These are phyloP conservation scores for Wasmannia auropunctata DNA, from an alignment of 1,140 invertebrate genomes.

Conservation along the genomic window DNA sequence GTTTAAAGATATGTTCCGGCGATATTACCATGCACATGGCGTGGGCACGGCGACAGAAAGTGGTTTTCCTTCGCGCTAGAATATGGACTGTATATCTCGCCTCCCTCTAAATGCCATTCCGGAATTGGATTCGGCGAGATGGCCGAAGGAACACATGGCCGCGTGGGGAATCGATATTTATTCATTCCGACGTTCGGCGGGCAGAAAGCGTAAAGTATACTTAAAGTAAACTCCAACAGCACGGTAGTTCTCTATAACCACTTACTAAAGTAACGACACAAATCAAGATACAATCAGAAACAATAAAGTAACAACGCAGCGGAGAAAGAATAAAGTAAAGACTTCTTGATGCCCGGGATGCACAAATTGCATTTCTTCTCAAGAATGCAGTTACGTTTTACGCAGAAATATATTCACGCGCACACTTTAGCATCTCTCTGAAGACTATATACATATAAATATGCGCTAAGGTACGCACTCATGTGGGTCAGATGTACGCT, in stretches of 20 bases:
- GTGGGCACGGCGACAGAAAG: not conserved
- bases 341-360: not conserved
- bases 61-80: constrained; percentile 7
- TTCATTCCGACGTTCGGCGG: constrained; percentile 19
- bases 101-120: constrained; percentile 7
- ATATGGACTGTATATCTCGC: constrained; percentile 15
- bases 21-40: constrained; percentile 58
- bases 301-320: not conserved
- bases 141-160: not conserved
- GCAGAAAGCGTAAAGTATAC: constrained; percentile 41
- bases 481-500: not conserved
- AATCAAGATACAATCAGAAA: not conserved
- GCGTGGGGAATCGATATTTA: constrained; percentile 11
- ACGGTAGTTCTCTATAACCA: not conserved
- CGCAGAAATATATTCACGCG: not conserved
- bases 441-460: not conserved
- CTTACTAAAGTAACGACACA: not conserved
- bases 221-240: not conserved
- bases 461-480: not conserved
- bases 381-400: not conserved
- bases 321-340: not conserved
- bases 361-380: not conserved
- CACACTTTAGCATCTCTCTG: not conserved
- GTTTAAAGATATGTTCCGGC: constrained; percentile 65
- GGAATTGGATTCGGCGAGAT: constrained; percentile 28